Evolutionary conservation across 2,888 invertebrate genomes (phyloP).

Genomic region (Ennomos quercinarius): DNA sequence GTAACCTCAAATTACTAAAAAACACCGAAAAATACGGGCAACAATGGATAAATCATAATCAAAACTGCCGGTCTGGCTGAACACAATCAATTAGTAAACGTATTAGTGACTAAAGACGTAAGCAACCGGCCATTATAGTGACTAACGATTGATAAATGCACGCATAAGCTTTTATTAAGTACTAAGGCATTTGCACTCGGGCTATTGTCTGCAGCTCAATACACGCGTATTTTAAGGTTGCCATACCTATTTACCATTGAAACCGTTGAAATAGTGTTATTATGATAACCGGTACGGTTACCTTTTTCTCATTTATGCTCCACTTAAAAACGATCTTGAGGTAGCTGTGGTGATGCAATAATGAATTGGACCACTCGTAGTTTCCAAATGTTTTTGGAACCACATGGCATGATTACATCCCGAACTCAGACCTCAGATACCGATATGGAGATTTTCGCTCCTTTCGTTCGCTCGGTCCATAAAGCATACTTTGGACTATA

Average conservation of each 20-base stretch:
- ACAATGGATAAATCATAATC: conserved; percentile 1
- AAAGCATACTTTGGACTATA: no score
- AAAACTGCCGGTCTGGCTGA: conserved; percentile 4
- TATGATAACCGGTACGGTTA: conserved; percentile 8
- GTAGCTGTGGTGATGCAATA: not conserved
- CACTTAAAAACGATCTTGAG: not conserved
- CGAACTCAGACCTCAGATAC: no score
- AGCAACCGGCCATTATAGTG: conserved; percentile 9
- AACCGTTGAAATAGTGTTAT: conserved; percentile 10
- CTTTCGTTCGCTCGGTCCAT: no score
- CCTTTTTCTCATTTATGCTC: conserved; percentile 3
- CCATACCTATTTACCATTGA: conserved; percentile 5
- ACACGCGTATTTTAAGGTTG: no score
- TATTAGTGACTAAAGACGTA: conserved; percentile 6
- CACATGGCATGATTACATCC: no score
- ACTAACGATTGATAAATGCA: conserved; percentile 1
- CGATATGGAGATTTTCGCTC: no score
- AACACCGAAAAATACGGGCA: conserved; percentile 2
- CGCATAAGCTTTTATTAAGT: not conserved
- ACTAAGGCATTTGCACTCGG: not conserved
- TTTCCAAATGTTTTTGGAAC: no score
- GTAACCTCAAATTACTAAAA: conserved; percentile 9
- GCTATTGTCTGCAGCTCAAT: conserved; percentile 7
- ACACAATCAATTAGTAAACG: conserved; percentile 17
- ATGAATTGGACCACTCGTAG: no score